These are phyloP conservation scores for Dascyllus trimaculatus DNA, from an alignment of 2,113 vertebrate genomes.

Conservation along the genomic window DNA sequence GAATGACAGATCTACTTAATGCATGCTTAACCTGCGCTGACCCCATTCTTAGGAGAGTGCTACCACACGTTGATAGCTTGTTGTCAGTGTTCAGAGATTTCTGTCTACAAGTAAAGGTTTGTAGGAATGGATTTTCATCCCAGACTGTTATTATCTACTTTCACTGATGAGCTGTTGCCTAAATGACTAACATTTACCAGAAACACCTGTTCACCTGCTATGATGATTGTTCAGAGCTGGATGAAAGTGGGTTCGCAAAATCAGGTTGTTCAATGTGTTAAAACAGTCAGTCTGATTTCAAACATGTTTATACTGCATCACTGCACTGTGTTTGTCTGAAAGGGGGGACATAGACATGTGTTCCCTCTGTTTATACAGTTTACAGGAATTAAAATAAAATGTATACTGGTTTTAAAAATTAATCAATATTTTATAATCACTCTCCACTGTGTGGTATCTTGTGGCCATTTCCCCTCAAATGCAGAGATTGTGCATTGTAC, in stretches of 20 bases:
- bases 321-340: not conserved
- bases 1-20: slow-evolving; percentile 37
- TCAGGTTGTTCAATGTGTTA: not conserved
- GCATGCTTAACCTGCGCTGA: slow-evolving; percentile 21
- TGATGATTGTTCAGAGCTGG: not conserved
- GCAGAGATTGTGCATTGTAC: no score
- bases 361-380: not conserved
- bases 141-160: slow-evolving; percentile 10
- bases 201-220: not conserved
- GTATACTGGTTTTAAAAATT: no score
- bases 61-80: slow-evolving; percentile 12
- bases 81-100: slow-evolving; percentile 8
- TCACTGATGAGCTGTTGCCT: slow-evolving; percentile 12
- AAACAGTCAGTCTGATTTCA: not conserved
- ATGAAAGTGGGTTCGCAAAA: not conserved
- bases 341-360: not conserved
- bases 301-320: not conserved
- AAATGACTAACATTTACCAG: slow-evolving; percentile 5
- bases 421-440: no score
- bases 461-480: no score
- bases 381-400: not conserved
- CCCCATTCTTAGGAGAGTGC: slow-evolving; percentile 14
- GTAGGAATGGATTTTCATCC: not conserved
- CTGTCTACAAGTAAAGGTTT: not conserved
- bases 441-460: no score